These are phyloP conservation scores for Mesocricetus auratus DNA, from an alignment of 2,113 vertebrate genomes.

Conservation along the genomic window DNA sequence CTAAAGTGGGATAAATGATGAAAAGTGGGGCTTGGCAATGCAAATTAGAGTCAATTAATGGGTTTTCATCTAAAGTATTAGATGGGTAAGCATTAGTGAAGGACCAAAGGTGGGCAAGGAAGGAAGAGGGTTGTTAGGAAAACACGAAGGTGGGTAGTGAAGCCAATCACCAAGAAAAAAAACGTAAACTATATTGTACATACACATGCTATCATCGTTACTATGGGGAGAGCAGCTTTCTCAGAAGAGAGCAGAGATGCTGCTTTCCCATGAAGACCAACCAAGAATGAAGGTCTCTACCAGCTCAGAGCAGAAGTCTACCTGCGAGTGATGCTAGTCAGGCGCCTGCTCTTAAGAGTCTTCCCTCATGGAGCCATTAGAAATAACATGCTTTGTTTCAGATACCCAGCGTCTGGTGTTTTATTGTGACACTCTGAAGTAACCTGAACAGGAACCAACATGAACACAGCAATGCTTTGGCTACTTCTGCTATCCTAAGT, in stretches of 20 bases:
- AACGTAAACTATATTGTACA: background rate
- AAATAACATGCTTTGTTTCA: background rate
- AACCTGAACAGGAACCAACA: background rate
- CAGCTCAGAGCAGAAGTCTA: background rate
- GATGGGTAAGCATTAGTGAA: background rate
- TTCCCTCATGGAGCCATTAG: background rate
- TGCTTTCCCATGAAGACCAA: background rate
- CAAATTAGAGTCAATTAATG: background rate
- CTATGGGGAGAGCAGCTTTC: background rate
- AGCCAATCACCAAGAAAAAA: background rate
- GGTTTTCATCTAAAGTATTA: background rate
- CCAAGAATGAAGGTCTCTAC: background rate
- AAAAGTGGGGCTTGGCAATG: background rate
- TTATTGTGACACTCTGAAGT: background rate
- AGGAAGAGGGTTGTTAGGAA: background rate
- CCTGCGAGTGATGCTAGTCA: background rate
- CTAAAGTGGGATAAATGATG: background rate
- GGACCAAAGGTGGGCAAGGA: background rate
- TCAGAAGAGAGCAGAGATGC: background rate
- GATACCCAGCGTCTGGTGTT: background rate
- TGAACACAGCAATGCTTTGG: background rate
- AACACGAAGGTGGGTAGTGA: background rate
- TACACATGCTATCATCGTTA: background rate
- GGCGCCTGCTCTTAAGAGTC: background rate
- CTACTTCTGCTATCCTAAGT: background rate